phyloP scores from a whole-genome alignment of 2,797 vertebrate species.

The Pseudomugil tenellus region DNA sequence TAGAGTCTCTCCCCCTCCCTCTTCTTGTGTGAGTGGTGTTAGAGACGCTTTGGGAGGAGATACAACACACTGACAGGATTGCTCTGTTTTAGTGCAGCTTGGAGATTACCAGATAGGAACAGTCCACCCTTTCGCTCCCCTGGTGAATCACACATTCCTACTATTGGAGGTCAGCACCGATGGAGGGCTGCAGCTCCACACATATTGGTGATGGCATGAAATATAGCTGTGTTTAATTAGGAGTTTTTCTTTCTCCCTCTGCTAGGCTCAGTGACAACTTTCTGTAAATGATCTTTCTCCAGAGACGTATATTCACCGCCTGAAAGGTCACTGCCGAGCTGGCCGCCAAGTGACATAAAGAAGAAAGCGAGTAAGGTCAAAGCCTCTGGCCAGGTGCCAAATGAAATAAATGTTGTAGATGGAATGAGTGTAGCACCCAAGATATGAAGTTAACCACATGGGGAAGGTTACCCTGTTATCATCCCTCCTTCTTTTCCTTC shows the following conservation, averaged over 20 bases:
- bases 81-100: constrained; percentile 38
- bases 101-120: constrained; percentile 40
- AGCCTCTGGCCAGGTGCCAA: constrained; percentile 57
- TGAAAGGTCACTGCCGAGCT: constrained; percentile 51
- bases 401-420: constrained; percentile 47
- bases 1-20: constrained; percentile 17
- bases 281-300: constrained; percentile 55
- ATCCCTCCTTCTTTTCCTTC: constrained; percentile 5
- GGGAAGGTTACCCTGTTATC: constrained; percentile 29
- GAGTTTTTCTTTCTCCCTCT: constrained; percentile 41
- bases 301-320: constrained; percentile 36
- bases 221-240: constrained; percentile 40
- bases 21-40: constrained; percentile 22
- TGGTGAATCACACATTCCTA: constrained; percentile 68
- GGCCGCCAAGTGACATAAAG: constrained; percentile 41
- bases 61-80: constrained; percentile 26
- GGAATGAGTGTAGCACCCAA: constrained; percentile 45
- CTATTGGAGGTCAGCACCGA: constrained; percentile 48
- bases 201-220: constrained; percentile 51
- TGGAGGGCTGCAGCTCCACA: constrained; percentile 32
- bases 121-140: constrained; percentile 36
- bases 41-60: constrained; percentile 27
- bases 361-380: constrained; percentile 61
- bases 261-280: constrained; percentile 6
- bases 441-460: constrained; percentile 46